Conservation (phyloP, 2,888 invertebrate genomes). For the Sepioteuthis lessoniana region DNA sequence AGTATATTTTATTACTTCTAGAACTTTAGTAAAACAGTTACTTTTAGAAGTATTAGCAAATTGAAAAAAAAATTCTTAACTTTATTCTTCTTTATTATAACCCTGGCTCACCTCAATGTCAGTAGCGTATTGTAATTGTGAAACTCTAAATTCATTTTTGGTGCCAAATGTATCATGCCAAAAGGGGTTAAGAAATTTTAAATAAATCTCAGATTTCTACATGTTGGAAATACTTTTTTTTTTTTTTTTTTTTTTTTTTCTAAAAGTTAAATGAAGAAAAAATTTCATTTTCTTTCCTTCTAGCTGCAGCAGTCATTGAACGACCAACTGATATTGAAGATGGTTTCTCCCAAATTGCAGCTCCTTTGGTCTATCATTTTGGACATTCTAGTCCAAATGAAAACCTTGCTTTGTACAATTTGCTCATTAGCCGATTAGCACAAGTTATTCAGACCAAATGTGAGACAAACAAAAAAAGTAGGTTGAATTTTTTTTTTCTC, state of each 20-base stretch:
- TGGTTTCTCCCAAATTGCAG: constrained; percentile 90
- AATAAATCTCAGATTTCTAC: too few relatives aligned
- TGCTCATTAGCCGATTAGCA: constrained; percentile 87
- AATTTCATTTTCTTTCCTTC: constrained; percentile 14
- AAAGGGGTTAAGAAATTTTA: too few relatives aligned
- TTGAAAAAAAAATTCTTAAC: too few relatives aligned
- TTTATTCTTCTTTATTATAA: too few relatives aligned
- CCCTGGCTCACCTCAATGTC: too few relatives aligned
- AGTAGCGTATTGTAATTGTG: too few relatives aligned
- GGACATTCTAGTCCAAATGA: constrained; percentile 86
- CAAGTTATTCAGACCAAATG: constrained; percentile 85
- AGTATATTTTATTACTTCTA: too few relatives aligned
- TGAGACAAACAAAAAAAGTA: constrained; percentile 90
- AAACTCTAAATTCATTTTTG: too few relatives aligned
- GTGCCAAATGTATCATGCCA: too few relatives aligned
- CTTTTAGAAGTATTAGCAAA: too few relatives aligned
- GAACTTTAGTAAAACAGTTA: too few relatives aligned
- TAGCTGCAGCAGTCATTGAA: constrained; percentile 90
- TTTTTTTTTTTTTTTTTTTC: too few relatives aligned
- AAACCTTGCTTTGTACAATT: constrained; percentile 89
- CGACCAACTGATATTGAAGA: constrained; percentile 94
- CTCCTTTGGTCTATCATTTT: constrained; percentile 93
- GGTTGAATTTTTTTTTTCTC: constrained; percentile 53
- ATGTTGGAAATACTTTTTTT: background rate
- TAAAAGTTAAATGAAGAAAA: background rate